phyloP scores from a whole-genome alignment of 2,113 vertebrate species.

The Chloropsis cyanopogon region DNA sequence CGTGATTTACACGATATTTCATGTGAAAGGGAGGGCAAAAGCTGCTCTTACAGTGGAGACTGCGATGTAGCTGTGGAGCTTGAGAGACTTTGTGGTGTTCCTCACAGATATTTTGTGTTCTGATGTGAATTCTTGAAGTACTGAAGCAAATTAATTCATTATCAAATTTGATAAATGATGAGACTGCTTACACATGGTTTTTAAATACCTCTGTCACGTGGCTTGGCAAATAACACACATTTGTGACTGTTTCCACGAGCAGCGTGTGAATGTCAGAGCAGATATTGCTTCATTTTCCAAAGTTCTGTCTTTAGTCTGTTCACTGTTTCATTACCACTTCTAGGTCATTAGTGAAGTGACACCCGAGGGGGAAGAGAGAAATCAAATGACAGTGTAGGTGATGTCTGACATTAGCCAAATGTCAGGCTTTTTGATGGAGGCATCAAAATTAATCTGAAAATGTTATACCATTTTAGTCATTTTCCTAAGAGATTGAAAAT shows the following conservation, averaged over 20 bases:
- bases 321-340: neutral
- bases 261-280: neutral
- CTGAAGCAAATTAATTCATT: neutral
- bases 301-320: neutral
- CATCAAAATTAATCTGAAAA: conserved; percentile 64
- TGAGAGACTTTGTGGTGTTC: neutral
- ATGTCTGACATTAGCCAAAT: conserved; percentile 73
- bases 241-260: rapidly evolving
- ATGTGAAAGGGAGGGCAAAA: neutral
- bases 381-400: conserved; percentile 53
- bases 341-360: conserved; percentile 42
- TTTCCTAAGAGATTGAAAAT: conserved; percentile 62
- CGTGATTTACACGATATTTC: rapidly evolving
- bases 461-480: conserved; percentile 55
- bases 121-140: neutral
- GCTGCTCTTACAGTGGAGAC: neutral
- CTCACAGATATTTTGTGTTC: neutral
- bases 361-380: neutral
- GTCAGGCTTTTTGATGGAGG: conserved; percentile 58
- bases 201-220: neutral
- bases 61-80: neutral
- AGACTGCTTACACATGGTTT: neutral
- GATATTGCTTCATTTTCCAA: neutral
- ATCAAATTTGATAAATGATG: neutral
- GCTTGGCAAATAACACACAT: neutral